Percentiles rank a stretch among this genome's conserved stretches.
Evolutionary conservation across 2,888 invertebrate species (phyloP).

Genomic region (Rhamphomyia laevipes): DNA sequence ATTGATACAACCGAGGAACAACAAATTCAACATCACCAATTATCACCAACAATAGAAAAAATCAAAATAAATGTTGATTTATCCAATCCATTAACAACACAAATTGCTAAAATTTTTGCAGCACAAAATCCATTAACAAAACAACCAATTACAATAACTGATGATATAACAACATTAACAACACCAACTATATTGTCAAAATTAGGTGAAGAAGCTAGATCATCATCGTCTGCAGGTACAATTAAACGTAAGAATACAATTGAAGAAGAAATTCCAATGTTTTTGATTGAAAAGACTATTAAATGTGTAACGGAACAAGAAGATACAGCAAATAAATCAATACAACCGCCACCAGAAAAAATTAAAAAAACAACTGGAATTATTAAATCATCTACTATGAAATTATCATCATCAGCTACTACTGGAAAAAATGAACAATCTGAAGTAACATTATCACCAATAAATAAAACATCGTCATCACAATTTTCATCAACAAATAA

Average conservation of each 20-base stretch:
- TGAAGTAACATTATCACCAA: neutral
- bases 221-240: neutral
- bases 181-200: neutral
- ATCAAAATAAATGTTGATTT: conserved; percentile 19
- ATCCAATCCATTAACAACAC: conserved; percentile 18
- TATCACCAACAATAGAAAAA: conserved; percentile 12
- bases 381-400: too few species aligned
- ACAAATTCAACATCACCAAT: neutral
- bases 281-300: conserved; percentile 20
- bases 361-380: neutral
- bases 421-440: neutral
- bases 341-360: neutral
- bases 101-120: conserved; percentile 19
- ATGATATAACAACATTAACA: neutral
- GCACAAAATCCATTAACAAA: conserved; percentile 2
- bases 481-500: conserved; percentile 3
- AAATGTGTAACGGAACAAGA: conserved; percentile 1
- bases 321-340: neutral
- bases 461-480: neutral
- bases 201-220: neutral
- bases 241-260: conserved; percentile 23
- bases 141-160: conserved; percentile 3
- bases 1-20: neutral
- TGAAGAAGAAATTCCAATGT: conserved; percentile 25
- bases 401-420: too few species aligned